These are phyloP conservation scores for Corella eumyota DNA, from an alignment of 23 tunicate species.

Conservation along the genomic window DNA sequence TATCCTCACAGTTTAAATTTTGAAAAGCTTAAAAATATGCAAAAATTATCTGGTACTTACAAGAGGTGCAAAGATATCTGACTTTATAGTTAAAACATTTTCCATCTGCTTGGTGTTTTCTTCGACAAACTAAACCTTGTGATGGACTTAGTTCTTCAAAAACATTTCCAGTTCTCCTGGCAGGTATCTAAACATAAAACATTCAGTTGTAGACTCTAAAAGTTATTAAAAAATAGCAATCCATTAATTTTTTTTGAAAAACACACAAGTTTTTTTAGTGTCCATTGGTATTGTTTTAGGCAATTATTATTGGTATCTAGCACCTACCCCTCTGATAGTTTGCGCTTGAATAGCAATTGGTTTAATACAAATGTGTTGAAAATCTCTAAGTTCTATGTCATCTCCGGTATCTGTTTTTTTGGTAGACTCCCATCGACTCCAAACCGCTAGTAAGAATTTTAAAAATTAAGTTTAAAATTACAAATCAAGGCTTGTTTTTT, in stretches of 20 bases:
- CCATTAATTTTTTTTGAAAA: too few relatives aligned
- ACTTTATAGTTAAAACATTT: conserved; percentile 23
- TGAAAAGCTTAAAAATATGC: too few relatives aligned
- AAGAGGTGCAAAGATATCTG: conserved; percentile 37
- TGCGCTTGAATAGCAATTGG: conserved; percentile 87
- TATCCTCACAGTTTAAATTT: too few relatives aligned
- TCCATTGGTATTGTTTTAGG: too few relatives aligned
- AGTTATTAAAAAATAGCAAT: too few relatives aligned
- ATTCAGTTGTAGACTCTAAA: too few relatives aligned
- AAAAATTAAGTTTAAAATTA: background rate
- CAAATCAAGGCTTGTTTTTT: too few relatives aligned
- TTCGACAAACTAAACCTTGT: conserved; percentile 33
- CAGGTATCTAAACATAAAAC: too few relatives aligned
- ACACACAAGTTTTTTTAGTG: too few relatives aligned
- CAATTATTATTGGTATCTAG: too few relatives aligned
- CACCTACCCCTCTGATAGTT: conserved; percentile 45
- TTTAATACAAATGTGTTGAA: conserved; percentile 16
- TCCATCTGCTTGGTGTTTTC: conserved; percentile 12
- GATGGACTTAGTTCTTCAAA: conserved; percentile 25
- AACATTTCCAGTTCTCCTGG: conserved; percentile 51
- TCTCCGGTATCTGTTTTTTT: conserved; percentile 10
- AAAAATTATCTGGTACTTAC: too few relatives aligned
- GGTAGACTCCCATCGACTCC: conserved; percentile 56
- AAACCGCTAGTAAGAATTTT: conserved; percentile 19
- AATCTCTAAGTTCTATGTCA: conserved; percentile 33